These are phyloP conservation scores for Trachymyrmex septentrionalis DNA, from an alignment of 1,140 invertebrate species.

Conservation along the genomic window DNA sequence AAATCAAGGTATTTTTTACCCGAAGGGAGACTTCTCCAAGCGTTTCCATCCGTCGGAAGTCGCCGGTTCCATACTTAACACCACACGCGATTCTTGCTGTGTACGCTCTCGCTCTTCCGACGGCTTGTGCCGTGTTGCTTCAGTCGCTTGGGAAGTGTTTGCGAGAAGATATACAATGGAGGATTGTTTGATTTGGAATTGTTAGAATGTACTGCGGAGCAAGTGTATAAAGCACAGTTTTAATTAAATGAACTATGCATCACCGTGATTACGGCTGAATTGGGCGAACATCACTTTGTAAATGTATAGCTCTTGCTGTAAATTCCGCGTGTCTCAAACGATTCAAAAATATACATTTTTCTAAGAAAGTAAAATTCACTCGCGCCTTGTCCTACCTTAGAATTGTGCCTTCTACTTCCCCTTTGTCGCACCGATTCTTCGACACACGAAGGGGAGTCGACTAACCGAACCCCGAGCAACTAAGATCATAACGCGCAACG, in stretches of 20 bases:
- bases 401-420: neutral
- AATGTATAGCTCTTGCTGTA: neutral
- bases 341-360: neutral
- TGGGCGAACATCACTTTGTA: neutral
- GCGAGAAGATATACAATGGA: neutral
- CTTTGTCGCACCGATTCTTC: neutral
- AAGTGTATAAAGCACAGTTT: neutral
- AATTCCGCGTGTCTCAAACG: neutral
- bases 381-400: neutral
- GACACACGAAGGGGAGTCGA: neutral
- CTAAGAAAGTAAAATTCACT: neutral
- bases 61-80: slow-evolving; percentile 16
- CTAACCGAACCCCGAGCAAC: neutral
- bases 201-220: neutral
- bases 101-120: slow-evolving; percentile 3
- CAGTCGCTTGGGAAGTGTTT: slow-evolving; percentile 18
- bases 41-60: slow-evolving; percentile 39
- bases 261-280: neutral
- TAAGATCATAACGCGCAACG: slow-evolving; percentile 39
- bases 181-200: slow-evolving; percentile 23
- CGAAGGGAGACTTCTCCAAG: slow-evolving; percentile 4
- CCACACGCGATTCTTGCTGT: neutral
- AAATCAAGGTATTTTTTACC: neutral
- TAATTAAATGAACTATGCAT: neutral
- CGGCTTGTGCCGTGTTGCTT: neutral